Percentiles rank a stretch among this genome's conserved stretches.
phyloP scores from a whole-genome alignment of 2,797 vertebrate genomes.

The Sphaeramia orbicularis region DNA sequence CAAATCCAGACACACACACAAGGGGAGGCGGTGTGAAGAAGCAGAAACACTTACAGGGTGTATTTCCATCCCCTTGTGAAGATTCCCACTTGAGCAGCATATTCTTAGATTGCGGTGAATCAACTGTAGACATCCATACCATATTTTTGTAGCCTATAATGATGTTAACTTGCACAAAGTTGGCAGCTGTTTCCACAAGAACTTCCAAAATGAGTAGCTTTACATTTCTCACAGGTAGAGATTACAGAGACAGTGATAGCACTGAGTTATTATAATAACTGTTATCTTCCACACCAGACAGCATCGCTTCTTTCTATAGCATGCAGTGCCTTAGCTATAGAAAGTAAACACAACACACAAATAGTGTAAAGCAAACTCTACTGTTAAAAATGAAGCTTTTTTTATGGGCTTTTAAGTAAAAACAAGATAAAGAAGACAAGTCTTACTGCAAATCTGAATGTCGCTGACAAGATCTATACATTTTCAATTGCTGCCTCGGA shows the following conservation, averaged over 20 bases:
- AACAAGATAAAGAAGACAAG: conserved; percentile 1
- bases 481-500: background rate
- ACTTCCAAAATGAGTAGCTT: conserved; percentile 25
- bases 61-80: conserved; percentile 29
- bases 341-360: background rate
- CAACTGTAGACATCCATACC: conserved; percentile 45
- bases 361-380: conserved; percentile 2
- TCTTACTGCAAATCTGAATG: background rate
- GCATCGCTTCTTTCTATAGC: background rate
- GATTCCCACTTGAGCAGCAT: conserved; percentile 51
- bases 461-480: background rate
- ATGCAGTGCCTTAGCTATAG: background rate
- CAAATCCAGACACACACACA: conserved; percentile 3
- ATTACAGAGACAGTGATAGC: background rate
- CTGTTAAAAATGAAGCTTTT: conserved; percentile 11
- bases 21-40: conserved; percentile 11
- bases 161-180: conserved; percentile 36
- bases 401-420: background rate
- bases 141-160: conserved; percentile 57
- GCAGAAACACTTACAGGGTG: conserved; percentile 5
- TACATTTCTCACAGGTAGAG: conserved; percentile 32
- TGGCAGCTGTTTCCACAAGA: conserved; percentile 20
- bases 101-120: conserved; percentile 68
- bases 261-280: background rate
- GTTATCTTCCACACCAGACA: background rate